These are phyloP conservation scores for Chrosomus eos DNA, from an alignment of 2,797 vertebrate genomes.

Conservation along the genomic window DNA sequence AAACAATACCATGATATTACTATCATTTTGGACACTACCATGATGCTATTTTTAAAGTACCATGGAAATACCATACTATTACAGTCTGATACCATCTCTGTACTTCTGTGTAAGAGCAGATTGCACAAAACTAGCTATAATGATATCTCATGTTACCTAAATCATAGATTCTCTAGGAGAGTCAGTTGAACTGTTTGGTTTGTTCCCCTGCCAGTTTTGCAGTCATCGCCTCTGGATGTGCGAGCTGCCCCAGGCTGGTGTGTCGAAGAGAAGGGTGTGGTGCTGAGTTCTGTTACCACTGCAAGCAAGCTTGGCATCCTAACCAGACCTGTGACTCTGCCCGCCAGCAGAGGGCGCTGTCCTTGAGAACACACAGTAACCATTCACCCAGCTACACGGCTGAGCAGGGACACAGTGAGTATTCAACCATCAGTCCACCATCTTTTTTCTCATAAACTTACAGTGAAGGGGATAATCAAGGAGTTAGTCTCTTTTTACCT, in stretches of 20 bases:
- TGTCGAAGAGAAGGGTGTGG: conserved; percentile 95
- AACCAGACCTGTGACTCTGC: conserved; percentile 99
- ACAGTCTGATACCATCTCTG: neutral
- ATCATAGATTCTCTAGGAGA: conserved; percentile 11
- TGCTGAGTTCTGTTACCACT: conserved; percentile 99
- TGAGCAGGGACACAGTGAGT: conserved; percentile 90
- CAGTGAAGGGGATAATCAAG: neutral
- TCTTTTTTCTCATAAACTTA: neutral
- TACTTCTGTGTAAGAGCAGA: neutral
- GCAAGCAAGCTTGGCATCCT: conserved; percentile 98
- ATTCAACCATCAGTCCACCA: neutral
- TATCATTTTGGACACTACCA: neutral
- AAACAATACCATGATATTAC: neutral
- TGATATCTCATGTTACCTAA: conserved; percentile 4
- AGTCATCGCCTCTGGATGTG: conserved; percentile 96
- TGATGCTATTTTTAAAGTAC: neutral
- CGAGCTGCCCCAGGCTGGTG: conserved; percentile 95
- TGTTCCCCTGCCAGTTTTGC: conserved; percentile 82
- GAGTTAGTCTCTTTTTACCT: neutral
- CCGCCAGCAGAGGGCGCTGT: conserved; percentile 92
- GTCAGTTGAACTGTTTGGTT: neutral
- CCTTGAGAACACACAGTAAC: conserved; percentile 90
- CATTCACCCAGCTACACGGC: conserved; percentile 95
- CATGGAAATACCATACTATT: neutral
- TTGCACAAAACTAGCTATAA: neutral